These are phyloP conservation scores for Lysiphlebus fabarum DNA, from an alignment of 1,140 invertebrate species.

Conservation along the genomic window DNA sequence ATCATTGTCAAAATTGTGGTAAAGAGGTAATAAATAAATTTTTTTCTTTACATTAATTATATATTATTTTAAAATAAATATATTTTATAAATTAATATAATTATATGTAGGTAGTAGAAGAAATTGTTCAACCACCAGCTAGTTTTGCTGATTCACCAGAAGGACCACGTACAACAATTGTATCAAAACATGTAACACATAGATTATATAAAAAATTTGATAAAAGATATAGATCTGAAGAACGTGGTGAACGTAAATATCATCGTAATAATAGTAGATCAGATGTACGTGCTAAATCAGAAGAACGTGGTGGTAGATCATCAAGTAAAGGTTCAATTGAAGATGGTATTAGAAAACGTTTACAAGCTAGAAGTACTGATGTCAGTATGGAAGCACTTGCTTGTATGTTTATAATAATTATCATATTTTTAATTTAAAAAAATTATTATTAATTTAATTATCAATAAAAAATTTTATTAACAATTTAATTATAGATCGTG, in stretches of 20 bases:
- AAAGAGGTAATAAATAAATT: slow-evolving; percentile 60
- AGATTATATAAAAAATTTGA: slow-evolving; percentile 77
- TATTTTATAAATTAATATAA: too few relatives aligned
- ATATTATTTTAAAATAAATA: too few relatives aligned
- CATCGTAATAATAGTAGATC: slow-evolving; percentile 64
- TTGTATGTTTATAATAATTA: slow-evolving; percentile 41
- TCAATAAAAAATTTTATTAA: not conserved
- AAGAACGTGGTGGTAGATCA: slow-evolving; percentile 63
- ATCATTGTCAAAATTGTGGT: slow-evolving; percentile 75
- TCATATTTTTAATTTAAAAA: not conserved
- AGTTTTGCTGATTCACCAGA: slow-evolving; percentile 83
- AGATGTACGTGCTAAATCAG: slow-evolving; percentile 74
- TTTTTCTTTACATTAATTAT: too few relatives aligned
- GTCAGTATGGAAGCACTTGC: slow-evolving; percentile 71
- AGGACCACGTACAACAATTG: slow-evolving; percentile 38
- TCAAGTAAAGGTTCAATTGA: slow-evolving; percentile 56
- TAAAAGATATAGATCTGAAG: slow-evolving; percentile 78
- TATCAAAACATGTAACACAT: slow-evolving; percentile 50
- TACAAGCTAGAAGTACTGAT: slow-evolving; percentile 68
- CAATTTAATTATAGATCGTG: slow-evolving; percentile 49
- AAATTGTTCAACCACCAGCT: slow-evolving; percentile 81
- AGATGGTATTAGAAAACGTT: slow-evolving; percentile 61
- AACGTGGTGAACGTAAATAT: slow-evolving; percentile 62
- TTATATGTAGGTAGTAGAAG: slow-evolving; percentile 59
- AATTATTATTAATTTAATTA: not conserved